Percentiles rank a stretch among this genome's conserved stretches.
Conservation (phyloP, 2,797 vertebrate species). For the Cyclopterus lumpus region DNA sequence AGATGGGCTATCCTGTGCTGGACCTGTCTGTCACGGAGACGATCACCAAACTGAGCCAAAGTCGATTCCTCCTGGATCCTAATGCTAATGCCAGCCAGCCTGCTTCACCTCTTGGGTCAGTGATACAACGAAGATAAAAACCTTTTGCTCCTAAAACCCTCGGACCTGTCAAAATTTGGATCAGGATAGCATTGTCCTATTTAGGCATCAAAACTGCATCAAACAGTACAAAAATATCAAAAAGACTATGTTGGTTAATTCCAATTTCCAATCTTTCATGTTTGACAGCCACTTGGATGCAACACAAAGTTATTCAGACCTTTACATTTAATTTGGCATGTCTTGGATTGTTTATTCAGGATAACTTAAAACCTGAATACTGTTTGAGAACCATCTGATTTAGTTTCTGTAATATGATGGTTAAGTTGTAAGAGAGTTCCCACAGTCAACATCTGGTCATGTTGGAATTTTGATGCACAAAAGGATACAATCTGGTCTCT, state of each 20-base stretch:
- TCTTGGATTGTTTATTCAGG: too few species aligned
- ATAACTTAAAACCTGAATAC: too few species aligned
- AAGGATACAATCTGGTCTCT: too few species aligned
- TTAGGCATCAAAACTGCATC: not conserved
- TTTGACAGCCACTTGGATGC: not conserved
- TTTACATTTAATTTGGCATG: too few species aligned
- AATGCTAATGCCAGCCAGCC: slow-evolving; percentile 81
- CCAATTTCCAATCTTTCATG: not conserved
- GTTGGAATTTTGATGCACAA: too few species aligned
- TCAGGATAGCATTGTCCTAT: not conserved
- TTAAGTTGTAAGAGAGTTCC: too few species aligned
- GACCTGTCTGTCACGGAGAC: slow-evolving; percentile 65
- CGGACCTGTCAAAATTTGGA: not conserved
- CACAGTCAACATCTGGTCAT: too few species aligned
- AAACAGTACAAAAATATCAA: too few species aligned
- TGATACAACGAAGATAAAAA: not conserved
- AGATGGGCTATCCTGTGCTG: slow-evolving; percentile 96
- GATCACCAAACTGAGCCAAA: slow-evolving; percentile 79
- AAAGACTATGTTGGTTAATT: not conserved
- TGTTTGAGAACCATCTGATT: too few species aligned
- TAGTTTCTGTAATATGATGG: too few species aligned
- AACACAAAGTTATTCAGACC: not conserved
- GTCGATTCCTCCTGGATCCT: slow-evolving; percentile 92
- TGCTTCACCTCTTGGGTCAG: slow-evolving; percentile 73
- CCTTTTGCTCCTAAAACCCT: not conserved